phyloP scores from a whole-genome alignment of 2,888 invertebrate genomes.

The Camptogramma bilineatum region DNA sequence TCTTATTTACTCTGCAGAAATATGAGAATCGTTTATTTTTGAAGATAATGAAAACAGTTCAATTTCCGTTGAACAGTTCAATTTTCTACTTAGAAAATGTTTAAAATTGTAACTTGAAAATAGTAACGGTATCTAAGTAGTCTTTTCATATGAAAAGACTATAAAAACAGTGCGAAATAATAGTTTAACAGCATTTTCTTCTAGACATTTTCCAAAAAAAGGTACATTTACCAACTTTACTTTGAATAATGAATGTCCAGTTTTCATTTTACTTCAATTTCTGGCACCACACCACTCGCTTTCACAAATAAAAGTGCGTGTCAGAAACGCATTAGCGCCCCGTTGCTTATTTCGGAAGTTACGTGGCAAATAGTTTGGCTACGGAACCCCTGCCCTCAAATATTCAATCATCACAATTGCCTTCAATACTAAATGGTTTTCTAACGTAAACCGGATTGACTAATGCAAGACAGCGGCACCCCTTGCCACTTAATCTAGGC shows the following conservation, averaged over 20 bases:
- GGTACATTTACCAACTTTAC: too few relatives aligned
- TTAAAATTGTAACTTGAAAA: too few relatives aligned
- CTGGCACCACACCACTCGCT: slow-evolving; percentile 8
- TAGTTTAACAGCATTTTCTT: too few relatives aligned
- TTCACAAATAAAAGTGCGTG: slow-evolving; percentile 26
- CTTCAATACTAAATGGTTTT: slow-evolving; percentile 43
- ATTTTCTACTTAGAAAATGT: too few relatives aligned
- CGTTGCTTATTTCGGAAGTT: slow-evolving; percentile 24
- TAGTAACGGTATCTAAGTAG: too few relatives aligned
- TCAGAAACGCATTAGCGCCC: slow-evolving; percentile 29
- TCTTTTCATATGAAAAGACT: too few relatives aligned
- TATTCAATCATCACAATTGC: slow-evolving; percentile 38
- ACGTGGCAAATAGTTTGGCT: slow-evolving; percentile 23
- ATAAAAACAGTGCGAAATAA: too few relatives aligned
- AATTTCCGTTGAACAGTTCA: neutral
- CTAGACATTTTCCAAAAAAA: too few relatives aligned
- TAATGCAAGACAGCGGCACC: slow-evolving; percentile 53
- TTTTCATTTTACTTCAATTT: neutral
- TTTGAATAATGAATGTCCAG: neutral
- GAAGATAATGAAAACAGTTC: neutral
- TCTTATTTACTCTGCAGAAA: slow-evolving; percentile 28
- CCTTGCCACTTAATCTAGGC: slow-evolving; percentile 49
- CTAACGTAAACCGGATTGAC: slow-evolving; percentile 52
- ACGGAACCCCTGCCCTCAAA: slow-evolving; percentile 30
- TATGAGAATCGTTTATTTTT: neutral